Evolutionary conservation across 2,113 vertebrate genomes (phyloP).

Genomic region (Hemiscyllium ocellatum): DNA sequence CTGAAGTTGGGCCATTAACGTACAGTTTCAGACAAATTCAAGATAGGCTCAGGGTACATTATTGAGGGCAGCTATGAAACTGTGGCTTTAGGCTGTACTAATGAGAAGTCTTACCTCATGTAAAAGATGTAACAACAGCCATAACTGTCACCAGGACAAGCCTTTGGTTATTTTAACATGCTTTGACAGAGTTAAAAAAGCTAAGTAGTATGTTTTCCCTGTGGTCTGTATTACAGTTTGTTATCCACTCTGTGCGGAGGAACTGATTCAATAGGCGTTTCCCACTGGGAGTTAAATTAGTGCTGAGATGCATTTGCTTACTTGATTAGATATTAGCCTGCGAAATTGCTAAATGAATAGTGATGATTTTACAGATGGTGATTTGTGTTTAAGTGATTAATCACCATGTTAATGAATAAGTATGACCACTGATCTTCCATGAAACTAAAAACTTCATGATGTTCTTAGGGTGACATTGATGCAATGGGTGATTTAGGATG

Average conservation of each 20-base stretch:
- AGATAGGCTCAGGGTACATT: background rate
- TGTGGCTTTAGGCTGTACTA: background rate
- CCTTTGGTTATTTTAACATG: background rate
- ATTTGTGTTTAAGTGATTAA: background rate
- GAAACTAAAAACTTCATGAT: background rate
- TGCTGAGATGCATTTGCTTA: background rate
- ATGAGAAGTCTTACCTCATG: background rate
- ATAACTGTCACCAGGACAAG: background rate
- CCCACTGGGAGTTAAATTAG: background rate
- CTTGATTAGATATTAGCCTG: slow-evolving; percentile 23
- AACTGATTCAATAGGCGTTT: background rate
- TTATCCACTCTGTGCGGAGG: background rate
- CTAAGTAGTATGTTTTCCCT: background rate
- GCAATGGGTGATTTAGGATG: background rate
- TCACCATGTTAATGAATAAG: background rate
- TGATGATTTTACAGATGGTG: slow-evolving; percentile 11
- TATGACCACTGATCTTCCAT: slow-evolving; percentile 10
- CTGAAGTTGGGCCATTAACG: no score
- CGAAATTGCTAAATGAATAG: slow-evolving; percentile 12
- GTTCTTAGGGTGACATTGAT: background rate
- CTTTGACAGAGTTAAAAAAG: background rate
- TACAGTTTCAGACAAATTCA: background rate
- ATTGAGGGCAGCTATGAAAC: background rate
- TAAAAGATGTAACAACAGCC: background rate
- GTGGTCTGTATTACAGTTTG: background rate